phyloP scores from a whole-genome alignment of 2,113 vertebrate species.

The Chaetura pelagica region DNA sequence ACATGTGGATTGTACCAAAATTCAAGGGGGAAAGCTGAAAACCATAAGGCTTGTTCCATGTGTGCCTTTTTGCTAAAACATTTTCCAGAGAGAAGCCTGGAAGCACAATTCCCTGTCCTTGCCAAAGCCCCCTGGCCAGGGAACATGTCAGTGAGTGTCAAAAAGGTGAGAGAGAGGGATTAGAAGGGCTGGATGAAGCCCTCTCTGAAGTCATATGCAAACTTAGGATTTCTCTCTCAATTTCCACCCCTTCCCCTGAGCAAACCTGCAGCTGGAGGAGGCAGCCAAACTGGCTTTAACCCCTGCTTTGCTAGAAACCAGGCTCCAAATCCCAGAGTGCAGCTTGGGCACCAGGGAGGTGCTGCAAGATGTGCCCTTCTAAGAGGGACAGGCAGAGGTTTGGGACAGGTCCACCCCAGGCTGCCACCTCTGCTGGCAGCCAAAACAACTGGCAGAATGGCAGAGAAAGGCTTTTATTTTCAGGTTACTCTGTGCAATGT shows the following conservation, averaged over 20 bases:
- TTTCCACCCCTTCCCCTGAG: background rate
- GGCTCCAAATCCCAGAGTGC: accelerated
- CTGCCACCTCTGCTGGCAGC: background rate
- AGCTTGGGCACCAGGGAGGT: background rate
- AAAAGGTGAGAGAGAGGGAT: background rate
- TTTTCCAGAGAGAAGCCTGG: background rate
- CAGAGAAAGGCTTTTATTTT: constrained; percentile 47
- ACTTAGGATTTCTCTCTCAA: background rate
- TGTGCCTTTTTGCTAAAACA: background rate
- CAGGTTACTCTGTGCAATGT: constrained; percentile 15
- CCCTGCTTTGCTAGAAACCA: background rate
- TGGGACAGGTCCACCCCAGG: too few relatives aligned
- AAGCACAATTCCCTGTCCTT: background rate
- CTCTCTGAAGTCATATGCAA: background rate
- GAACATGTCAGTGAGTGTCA: background rate
- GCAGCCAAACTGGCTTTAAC: background rate
- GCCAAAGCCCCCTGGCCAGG: background rate
- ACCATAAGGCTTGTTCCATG: background rate
- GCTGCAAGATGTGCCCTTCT: accelerated
- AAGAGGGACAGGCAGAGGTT: background rate
- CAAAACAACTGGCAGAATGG: background rate
- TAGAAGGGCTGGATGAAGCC: background rate
- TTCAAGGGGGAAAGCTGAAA: background rate
- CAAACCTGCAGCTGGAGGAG: background rate
- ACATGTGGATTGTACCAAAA: background rate